Evolutionary conservation across 2,797 vertebrate genomes (phyloP), one percentile per base, ranked within the genome.

Genomic region (Onychomys torridus): DNA sequence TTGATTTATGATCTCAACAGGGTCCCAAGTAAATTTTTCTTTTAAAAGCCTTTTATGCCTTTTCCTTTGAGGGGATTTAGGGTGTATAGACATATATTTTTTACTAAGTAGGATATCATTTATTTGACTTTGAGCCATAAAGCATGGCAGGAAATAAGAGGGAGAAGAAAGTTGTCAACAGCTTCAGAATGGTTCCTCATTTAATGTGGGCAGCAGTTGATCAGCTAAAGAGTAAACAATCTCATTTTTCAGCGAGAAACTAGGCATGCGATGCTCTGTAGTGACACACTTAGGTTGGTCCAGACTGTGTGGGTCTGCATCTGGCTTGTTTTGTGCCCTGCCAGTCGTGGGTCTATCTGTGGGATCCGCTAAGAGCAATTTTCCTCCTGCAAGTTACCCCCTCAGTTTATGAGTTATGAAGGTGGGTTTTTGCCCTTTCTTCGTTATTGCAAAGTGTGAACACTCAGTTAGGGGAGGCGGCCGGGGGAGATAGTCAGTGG

Each of bases 391-490:
- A n/a, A 2, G 25, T 49, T 21, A 1, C n/a, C 16, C 2, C 0
- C 67, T 57, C 75, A 2, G n/a, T 21, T 40, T 57, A 10, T 46
- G 13, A 57, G 52, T n/a, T 5, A 23, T 4, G 52, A 25, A 1
- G 12, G 1, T 1, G n/a, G 0, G 43, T n/a, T 5, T 4, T 55
- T 0, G 1, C 23, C 37, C 14, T 13, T 12, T 55, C 52, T 14
- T 59, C 37, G 4, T 1, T 11, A 12, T 12, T 25, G 23, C 2
- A 5, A n/a, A 61, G 29, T 12, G 43, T 82, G 40, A 16, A 73
- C 49, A 0, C 29, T 0, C 19, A 0, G 29, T 17, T 29, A 10
- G 17, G 13, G 34, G 52, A 25, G 29, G 16, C n/a, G 34, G 14
- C 14, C 4, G n/a, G 32, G 5, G 19, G 61, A 67, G 40, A 65